Evolutionary conservation across 2,888 invertebrate species (phyloP).

Genomic region (Oxyteleia sp.): DNA sequence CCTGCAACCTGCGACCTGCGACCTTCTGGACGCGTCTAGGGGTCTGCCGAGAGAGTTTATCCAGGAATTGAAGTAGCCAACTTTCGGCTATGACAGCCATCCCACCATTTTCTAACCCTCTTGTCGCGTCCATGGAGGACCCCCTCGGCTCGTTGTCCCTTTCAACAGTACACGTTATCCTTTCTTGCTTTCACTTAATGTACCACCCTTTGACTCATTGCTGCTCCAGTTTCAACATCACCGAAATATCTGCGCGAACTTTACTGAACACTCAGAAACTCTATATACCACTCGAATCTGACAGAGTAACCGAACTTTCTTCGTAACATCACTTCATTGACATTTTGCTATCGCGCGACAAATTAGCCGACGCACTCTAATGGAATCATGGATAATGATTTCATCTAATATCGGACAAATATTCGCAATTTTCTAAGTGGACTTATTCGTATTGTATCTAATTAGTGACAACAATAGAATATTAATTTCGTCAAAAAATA

Average conservation of each 20-base stretch:
- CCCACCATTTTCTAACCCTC: slow-evolving; percentile 27
- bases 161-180: slow-evolving; percentile 6
- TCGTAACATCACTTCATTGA: slow-evolving; percentile 37
- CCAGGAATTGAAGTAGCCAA: too few species aligned
- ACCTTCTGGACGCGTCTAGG: too few species aligned
- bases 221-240: slow-evolving; percentile 51
- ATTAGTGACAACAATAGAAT: too few species aligned
- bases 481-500: too few species aligned
- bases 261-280: slow-evolving; percentile 63
- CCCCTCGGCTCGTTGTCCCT: slow-evolving; percentile 31
- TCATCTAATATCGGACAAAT: background rate
- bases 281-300: slow-evolving; percentile 68
- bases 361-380: slow-evolving; percentile 27
- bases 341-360: slow-evolving; percentile 28
- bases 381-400: slow-evolving; percentile 23
- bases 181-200: slow-evolving; percentile 40
- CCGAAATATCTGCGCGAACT: slow-evolving; percentile 53
- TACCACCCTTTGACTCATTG: slow-evolving; percentile 36
- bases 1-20: too few species aligned
- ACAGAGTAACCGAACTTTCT: slow-evolving; percentile 56
- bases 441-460: background rate
- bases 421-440: slow-evolving; percentile 15
- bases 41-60: too few species aligned
- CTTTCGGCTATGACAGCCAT: slow-evolving; percentile 78
- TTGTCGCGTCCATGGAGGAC: slow-evolving; percentile 20